Evolutionary conservation across 37 sponge, comb jelly and placozoan genomes (phyloP), one percentile per base, ranked within the genome.

Genomic region (Halichondria panicea): DNA sequence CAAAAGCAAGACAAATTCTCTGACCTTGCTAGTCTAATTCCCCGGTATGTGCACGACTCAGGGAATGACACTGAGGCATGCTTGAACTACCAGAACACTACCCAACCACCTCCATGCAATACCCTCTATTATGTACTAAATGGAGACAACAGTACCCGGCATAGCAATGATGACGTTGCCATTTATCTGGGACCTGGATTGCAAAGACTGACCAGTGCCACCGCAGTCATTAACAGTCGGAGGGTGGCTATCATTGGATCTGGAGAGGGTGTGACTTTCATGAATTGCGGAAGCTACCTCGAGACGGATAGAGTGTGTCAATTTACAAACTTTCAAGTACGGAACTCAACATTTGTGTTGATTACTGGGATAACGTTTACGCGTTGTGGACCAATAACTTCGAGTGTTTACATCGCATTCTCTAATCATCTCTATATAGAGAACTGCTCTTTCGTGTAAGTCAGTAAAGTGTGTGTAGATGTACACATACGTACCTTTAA

Each of bases 281-380:
- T 70, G 0, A 3, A 24, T 33, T 80, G 80, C 70, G 83, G 76
- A 56, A 46, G 3, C 31, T 43, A 55, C 67, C 42, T n/a, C 13
- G 50, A 38, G 3, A 4, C 9, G 0, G 66, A 55, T n/a, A 0
- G 19, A 4, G 21, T 43, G 21, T 78, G 78, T 21, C 9, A 15
- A 6, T 78, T 55, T 35, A 52, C 41, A 22, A 74, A 66, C 54
- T 81, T 81, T 19, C 71, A 78, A 53, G 78, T 85, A 4, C 38
- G 56, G 0, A 53, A 78, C 57, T 68, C 77, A 35, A 28, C 56
- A 1, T 28, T 72, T n/a, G 66, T 89, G 19, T 79, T 41, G 9
- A 28, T 89, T 7, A 41, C 75, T 22, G 63, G 63, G 5, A 74
- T 83, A 4, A 89, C 80, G 13, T 89, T 88, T 75, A 78, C 72